Percentiles rank a stretch among this genome's conserved stretches.
Conservation (phyloP, 2,888 invertebrate genomes). For the Netelia virgata region DNA sequence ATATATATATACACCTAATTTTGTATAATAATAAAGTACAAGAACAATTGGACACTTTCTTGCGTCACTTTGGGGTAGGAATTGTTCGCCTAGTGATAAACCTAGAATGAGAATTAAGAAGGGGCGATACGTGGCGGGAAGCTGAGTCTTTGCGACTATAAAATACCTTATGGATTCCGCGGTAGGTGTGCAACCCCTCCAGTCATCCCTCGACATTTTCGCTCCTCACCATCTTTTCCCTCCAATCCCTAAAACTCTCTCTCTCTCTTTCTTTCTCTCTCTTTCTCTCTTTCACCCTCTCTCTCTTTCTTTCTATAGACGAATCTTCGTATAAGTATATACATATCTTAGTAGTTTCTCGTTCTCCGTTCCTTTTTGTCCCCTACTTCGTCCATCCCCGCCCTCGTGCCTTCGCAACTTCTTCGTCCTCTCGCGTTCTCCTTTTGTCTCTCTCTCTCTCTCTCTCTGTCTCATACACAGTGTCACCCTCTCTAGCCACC, state of each 20-base stretch:
- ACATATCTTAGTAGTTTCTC: conserved; percentile 51
- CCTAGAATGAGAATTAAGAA: not conserved
- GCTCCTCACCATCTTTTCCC: conserved; percentile 49
- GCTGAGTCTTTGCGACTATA: conserved; percentile 47
- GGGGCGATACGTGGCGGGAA: conserved; percentile 38
- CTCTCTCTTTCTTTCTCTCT: conserved; percentile 12
- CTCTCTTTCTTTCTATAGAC: conserved; percentile 1
- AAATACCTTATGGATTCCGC: conserved; percentile 56
- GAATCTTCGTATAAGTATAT: not conserved
- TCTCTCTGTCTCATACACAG: conserved; percentile 21
- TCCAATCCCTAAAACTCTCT: conserved; percentile 17
- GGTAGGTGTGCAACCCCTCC: conserved; percentile 50
- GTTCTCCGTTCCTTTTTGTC: conserved; percentile 62
- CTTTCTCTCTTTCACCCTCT: conserved; percentile 32
- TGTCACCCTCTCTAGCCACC: conserved; percentile 38
- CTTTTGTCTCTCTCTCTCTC: conserved; percentile 30
- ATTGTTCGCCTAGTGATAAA: not conserved
- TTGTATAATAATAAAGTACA: not conserved
- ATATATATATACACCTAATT: not conserved
- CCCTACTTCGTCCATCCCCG: conserved; percentile 45
- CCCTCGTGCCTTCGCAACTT: conserved; percentile 42
- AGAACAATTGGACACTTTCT: no score
- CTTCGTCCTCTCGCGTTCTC: conserved; percentile 33
- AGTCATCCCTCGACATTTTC: conserved; percentile 58
- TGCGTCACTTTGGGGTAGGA: no score